Conservation (phyloP, 2,888 invertebrate genomes). For the Polia nebulosa region DNA sequence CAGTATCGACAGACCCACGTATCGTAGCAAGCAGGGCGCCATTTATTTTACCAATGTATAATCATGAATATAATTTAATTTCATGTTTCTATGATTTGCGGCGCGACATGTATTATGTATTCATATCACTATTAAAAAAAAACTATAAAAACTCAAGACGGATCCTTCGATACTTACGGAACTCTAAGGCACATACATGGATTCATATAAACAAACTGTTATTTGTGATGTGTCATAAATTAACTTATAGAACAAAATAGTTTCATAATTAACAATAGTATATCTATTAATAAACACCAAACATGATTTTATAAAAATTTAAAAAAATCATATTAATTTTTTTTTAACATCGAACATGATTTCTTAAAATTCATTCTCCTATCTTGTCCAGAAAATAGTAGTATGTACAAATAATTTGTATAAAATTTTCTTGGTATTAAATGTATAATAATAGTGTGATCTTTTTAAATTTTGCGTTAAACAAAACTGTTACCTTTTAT, state of each 20-base stretch:
- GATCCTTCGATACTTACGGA: conserved; percentile 69
- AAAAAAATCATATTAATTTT: background rate
- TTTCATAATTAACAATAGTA: background rate
- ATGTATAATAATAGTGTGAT: background rate
- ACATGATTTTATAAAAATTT: conserved; percentile 3
- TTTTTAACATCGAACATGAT: background rate
- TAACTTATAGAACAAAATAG: conserved; percentile 61
- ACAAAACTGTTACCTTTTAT: too few relatives aligned
- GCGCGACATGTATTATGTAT: conserved; percentile 8
- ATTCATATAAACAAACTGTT: conserved; percentile 39
- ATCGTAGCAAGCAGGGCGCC: background rate
- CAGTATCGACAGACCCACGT: background rate
- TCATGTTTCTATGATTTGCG: conserved; percentile 21
- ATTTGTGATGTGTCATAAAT: conserved; percentile 45
- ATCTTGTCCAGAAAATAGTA: background rate
- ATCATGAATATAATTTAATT: background rate
- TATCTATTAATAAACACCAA: background rate
- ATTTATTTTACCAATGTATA: background rate
- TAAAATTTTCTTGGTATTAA: background rate
- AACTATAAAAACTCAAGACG: conserved; percentile 59
- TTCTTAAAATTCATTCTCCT: background rate
- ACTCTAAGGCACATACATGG: conserved; percentile 71
- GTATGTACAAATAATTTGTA: background rate
- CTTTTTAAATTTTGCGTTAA: background rate
- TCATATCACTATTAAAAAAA: conserved; percentile 23